These are phyloP conservation scores for Onychorhynchus coronatus DNA, from an alignment of 2,113 vertebrate genomes.

Conservation along the genomic window DNA sequence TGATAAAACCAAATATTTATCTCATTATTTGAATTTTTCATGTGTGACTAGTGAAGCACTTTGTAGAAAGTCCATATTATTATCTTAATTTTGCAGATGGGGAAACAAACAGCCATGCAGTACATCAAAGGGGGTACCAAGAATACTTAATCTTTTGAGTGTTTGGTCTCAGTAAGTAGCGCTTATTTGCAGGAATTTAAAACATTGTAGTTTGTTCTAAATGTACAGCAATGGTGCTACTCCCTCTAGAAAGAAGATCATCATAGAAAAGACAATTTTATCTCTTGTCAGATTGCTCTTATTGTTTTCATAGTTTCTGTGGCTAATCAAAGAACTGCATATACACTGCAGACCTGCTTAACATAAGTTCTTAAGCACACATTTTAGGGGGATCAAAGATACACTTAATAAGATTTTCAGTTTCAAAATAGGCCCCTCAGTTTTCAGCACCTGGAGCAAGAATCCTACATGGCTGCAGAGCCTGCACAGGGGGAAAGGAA, in stretches of 20 bases:
- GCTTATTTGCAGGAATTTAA: neutral
- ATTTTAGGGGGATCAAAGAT: neutral
- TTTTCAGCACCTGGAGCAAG: neutral
- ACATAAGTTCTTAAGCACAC: neutral
- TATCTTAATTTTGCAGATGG: neutral
- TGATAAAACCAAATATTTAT: neutral
- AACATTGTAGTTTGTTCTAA: neutral
- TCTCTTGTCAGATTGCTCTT: neutral
- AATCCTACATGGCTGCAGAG: neutral
- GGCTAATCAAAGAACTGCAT: neutral
- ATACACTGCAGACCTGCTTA: neutral
- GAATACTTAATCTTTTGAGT: neutral
- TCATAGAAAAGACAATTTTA: neutral
- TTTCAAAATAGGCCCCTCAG: neutral
- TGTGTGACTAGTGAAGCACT: neutral
- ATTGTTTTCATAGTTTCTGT: neutral
- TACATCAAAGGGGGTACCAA: neutral
- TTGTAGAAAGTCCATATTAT: neutral
- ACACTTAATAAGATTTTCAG: neutral
- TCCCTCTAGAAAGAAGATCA: neutral
- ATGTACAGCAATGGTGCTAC: neutral
- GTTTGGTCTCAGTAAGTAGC: neutral
- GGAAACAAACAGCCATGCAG: neutral
- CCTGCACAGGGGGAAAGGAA: neutral
- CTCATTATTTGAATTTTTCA: neutral